A percentile compares a stretch with the other conserved stretches of the same genome.
Evolutionary conservation across 2,113 vertebrate genomes (phyloP).

Genomic region (Cricetomys ansorgei): DNA sequence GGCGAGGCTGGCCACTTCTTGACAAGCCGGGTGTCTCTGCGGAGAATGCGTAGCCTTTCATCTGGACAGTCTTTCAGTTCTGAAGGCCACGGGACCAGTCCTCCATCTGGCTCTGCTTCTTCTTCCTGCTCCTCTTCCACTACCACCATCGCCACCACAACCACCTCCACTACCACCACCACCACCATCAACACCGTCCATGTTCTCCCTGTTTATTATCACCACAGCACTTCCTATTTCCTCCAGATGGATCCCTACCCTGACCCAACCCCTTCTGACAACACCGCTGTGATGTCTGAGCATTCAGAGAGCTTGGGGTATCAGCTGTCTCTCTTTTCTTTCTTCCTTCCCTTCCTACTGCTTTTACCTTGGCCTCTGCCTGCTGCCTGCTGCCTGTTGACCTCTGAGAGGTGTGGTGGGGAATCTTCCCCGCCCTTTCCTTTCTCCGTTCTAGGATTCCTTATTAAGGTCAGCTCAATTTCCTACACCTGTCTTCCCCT

Average conservation of each 20-base stretch:
- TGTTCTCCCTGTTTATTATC: conserved; percentile 88
- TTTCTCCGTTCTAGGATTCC: conserved; percentile 19
- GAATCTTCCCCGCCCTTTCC: conserved; percentile 41
- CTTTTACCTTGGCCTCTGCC: conserved; percentile 60
- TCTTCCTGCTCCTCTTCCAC: conserved; percentile 79
- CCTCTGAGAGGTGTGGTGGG: conserved; percentile 12
- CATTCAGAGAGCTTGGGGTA: conserved; percentile 94
- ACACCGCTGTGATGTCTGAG: conserved; percentile 87
- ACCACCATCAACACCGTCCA: conserved; percentile 87
- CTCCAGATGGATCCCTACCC: conserved; percentile 96
- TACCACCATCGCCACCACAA: conserved; percentile 81
- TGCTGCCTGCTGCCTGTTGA: conserved; percentile 71
- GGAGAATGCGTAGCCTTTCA: conserved; percentile 92
- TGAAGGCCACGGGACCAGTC: conserved; percentile 88
- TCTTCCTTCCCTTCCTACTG: conserved; percentile 69
- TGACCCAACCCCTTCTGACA: conserved; percentile 92
- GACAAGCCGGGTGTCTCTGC: conserved; percentile 88
- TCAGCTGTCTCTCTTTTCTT: conserved; percentile 82
- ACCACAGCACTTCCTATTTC: conserved; percentile 92
- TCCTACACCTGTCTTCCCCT: neutral
- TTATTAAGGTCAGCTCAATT: conserved; percentile 49
- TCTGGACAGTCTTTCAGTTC: conserved; percentile 90
- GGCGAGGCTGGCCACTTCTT: conserved; percentile 86
- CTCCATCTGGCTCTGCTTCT: conserved; percentile 84
- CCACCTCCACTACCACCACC: conserved; percentile 81